Conservation (phyloP, 2,888 invertebrate species). For the Drosophila anomelani region DNA sequence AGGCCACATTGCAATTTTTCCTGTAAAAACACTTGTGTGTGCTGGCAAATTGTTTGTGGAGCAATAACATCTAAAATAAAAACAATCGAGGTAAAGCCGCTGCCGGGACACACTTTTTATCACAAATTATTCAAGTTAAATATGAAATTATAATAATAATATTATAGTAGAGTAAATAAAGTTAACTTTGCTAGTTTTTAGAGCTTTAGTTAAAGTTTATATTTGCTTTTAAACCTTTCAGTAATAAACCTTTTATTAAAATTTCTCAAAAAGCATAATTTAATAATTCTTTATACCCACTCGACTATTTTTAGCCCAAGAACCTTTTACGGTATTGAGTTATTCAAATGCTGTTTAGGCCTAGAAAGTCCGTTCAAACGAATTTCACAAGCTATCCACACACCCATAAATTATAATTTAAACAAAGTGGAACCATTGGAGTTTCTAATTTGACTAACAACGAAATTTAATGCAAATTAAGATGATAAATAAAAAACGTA, state of each 20-base stretch:
- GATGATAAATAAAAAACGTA: conserved; percentile 5
- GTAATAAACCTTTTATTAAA: background rate
- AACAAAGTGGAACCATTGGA: conserved; percentile 13
- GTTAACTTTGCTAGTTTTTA: background rate
- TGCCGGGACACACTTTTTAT: background rate
- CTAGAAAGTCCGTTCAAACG: conserved; percentile 10
- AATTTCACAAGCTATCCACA: background rate
- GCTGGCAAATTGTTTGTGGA: conserved; percentile 23
- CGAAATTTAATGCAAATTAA: conserved; percentile 3
- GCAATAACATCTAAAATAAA: conserved; percentile 15
- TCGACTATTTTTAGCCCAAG: conserved; percentile 25
- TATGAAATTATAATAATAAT: no score
- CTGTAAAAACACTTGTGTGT: conserved; percentile 41
- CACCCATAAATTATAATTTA: conserved; percentile 14
- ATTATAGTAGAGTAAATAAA: no score
- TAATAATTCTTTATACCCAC: background rate
- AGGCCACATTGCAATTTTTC: conserved; percentile 20
- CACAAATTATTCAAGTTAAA: background rate
- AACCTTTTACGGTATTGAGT: background rate
- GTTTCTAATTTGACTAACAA: conserved; percentile 20
- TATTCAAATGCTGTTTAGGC: conserved; percentile 7
- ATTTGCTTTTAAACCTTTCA: background rate
- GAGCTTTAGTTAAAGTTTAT: background rate
- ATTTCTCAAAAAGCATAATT: background rate
- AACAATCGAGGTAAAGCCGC: background rate